phyloP scores from a whole-genome alignment of 2,888 invertebrate species.

The Arctia plantaginis region DNA sequence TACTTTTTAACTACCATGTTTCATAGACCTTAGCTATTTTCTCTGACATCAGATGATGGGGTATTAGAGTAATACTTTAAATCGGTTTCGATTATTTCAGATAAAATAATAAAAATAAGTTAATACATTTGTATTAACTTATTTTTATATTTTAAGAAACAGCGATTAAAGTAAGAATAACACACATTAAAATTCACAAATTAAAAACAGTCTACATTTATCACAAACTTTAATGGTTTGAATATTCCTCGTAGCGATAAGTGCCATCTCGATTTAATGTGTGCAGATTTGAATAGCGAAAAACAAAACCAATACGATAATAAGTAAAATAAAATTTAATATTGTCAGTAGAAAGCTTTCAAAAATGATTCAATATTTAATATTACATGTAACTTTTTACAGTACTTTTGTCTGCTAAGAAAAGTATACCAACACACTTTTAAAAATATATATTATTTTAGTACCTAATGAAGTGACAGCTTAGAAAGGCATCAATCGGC shows the following conservation, averaged over 20 bases:
- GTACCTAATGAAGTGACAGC: background rate
- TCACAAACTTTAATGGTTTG: background rate
- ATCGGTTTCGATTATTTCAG: too few relatives aligned
- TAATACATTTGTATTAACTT: too few relatives aligned
- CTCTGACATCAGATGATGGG: too few relatives aligned
- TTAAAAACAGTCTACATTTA: background rate
- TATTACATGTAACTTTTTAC: background rate
- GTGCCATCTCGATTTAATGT: constrained; percentile 8
- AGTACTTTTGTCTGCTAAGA: background rate
- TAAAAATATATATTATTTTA: background rate
- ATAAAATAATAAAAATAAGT: too few relatives aligned
- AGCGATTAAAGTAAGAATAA: background rate
- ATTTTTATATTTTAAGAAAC: background rate
- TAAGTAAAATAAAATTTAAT: too few relatives aligned
- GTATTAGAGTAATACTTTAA: too few relatives aligned
- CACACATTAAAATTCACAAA: background rate
- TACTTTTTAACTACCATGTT: too few relatives aligned
- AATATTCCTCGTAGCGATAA: constrained; percentile 6
- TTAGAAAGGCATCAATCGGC: background rate
- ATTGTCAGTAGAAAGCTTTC: background rate
- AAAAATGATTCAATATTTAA: background rate
- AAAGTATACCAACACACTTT: background rate
- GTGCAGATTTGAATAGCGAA: background rate
- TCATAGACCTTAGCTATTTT: too few relatives aligned
- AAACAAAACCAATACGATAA: constrained; percentile 7